Base-by-base conservation (phyloP, 2,888 invertebrate species). In the Shargacucullia verbasci region DNA sequence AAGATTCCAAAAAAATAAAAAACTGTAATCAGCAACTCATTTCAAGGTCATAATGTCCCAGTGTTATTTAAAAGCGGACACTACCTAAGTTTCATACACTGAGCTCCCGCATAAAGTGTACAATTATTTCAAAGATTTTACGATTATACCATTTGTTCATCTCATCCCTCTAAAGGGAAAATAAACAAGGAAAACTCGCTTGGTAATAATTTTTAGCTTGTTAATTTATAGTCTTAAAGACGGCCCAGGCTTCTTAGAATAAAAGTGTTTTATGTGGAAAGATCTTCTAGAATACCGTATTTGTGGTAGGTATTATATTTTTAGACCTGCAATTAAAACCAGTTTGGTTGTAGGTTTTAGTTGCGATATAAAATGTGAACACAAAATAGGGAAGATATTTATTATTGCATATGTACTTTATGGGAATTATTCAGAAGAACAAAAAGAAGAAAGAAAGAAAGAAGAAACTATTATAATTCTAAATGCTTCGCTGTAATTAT, bases 131-230 rank as follows among this genome's bases (percentile, higher is more conserved):
- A 48, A 66, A 75, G 62, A 66, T 58, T 71, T 58, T 53, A 66
- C 58, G 55, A 63, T 63, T 57, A 50, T 65, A 60, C 48, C 54
- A 71, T 67, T 73, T 75, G 50, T 63, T 63, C 58, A 60, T 63
- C 54, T 56, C 15, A 59, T 63, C 47, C 40, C 38, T 39, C 50
- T 49, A 27, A 56, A 53, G 11, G 44, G 20, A 71, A 72, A 75
- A 72, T 71, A 72, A 66, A 75, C 47, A 72, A 66, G 72, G 72
- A 75, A 71, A 75, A 70, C 66, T 50, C 59, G 53, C 48, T 58
- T 14, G 38, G 75, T 55, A 56, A 74, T 74, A 70, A 60, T 71
- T 71, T 74, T 71, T 59, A 56, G 71, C 71, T 66, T 75, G 59
- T 71, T 74, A 75, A 75, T 72, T 75, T 75, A 72, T 70, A 44